Evolutionary conservation across 2,888 invertebrate genomes (phyloP).

Genomic region (Tenodera sinensis): DNA sequence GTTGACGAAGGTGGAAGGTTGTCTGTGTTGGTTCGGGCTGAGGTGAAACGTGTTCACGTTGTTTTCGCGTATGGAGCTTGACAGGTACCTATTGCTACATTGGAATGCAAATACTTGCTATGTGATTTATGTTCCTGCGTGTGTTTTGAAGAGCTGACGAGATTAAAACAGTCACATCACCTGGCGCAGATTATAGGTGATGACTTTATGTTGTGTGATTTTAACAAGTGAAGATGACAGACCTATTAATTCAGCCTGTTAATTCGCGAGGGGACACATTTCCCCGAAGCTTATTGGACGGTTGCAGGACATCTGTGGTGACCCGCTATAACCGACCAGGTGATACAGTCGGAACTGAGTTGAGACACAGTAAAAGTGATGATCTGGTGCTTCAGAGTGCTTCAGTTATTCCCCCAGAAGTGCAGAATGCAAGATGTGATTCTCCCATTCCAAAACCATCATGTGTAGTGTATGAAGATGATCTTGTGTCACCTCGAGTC

Average conservation of each 20-base stretch:
- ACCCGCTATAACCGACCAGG: slow-evolving; percentile 24
- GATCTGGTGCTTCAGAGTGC: slow-evolving; percentile 49
- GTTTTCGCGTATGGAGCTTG: neutral
- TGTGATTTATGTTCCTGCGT: no score
- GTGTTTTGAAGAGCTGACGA: no score
- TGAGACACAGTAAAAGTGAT: slow-evolving; percentile 52
- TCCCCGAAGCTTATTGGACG: slow-evolving; percentile 46
- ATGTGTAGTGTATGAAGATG: slow-evolving; percentile 39
- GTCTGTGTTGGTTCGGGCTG: neutral
- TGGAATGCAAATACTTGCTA: neutral
- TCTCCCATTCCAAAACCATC: slow-evolving; percentile 38
- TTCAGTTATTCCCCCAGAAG: slow-evolving; percentile 40
- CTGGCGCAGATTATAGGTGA: neutral
- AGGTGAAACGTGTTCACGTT: neutral
- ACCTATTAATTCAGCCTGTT: slow-evolving; percentile 30
- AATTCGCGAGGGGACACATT: slow-evolving; percentile 44
- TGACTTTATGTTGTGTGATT: neutral
- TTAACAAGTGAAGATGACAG: slow-evolving; percentile 25
- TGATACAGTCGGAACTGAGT: slow-evolving; percentile 42
- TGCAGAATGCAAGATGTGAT: slow-evolving; percentile 44
- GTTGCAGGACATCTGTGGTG: slow-evolving; percentile 39
- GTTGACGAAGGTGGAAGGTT: neutral
- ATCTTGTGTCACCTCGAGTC: slow-evolving; percentile 36
- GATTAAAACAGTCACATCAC: no score
- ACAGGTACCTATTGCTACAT: neutral